Base-by-base conservation (phyloP, 2,888 invertebrate species). In the Carcina quercana region DNA sequence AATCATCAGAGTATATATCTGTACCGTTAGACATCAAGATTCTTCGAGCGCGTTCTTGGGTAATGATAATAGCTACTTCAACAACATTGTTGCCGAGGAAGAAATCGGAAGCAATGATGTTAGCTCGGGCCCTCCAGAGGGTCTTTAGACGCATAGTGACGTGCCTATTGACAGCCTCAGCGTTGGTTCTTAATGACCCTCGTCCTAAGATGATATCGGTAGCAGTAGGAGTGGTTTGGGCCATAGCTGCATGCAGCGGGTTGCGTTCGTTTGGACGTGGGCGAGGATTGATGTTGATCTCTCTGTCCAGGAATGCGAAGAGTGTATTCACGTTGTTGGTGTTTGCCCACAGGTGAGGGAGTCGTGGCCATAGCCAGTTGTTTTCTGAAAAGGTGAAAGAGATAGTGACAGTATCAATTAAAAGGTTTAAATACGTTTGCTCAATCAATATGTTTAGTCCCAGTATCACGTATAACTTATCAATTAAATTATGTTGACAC, bases 101-200 rank as follows among this genome's bases (percentile, higher is more conserved):
- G 61, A 89, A 93, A 64, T 93, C 93, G 3, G 90, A 86, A 1
- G 92, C 88, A 2, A 93, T 86, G 14, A 92, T 88, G 61, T 92
- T 93, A 6, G 89, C 89, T 32, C 85, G 86, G 8, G 79, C 68
- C 27, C 88, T 82, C 91, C 91, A 92, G 22, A 86, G 85, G 4
- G 88, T 88, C 30, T 82, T 60, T 12, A 93, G 87, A 82, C 92
- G 91, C 17, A 82, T 73, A 0, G 90, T 89, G 0, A 94, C 85
- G 51, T 91, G 88, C 20, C 88, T 83, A 68, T 94, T 94, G 8
- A 90, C 87, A 1, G 64, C 69, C 32, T 91, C 86, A 1, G 92
- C 91, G 63, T 89, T 86, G 28, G 85, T 76, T 15, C 91, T 70
- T 14, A 92, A 63, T 11, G 88, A 89, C 4, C 88, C 89, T 3